Evolutionary conservation across 2,888 invertebrate species (phyloP).

Genomic region (Oeneis ivallda): DNA sequence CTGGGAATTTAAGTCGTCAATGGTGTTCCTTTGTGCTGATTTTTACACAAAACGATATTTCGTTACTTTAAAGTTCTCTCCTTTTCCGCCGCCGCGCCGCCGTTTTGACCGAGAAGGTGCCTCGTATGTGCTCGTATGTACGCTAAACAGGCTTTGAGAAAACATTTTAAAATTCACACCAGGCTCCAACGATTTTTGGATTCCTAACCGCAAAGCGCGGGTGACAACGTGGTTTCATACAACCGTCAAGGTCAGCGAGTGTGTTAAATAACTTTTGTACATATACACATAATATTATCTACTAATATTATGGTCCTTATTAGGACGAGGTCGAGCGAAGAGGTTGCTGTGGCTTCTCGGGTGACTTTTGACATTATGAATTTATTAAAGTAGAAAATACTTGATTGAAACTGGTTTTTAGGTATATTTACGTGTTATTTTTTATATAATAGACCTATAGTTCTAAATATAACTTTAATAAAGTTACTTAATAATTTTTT

Average conservation of each 20-base stretch:
- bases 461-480: too few species aligned
- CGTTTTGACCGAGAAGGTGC: not conserved
- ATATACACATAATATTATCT: not conserved
- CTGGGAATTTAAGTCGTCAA: too few species aligned
- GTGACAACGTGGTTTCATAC: constrained; percentile 32
- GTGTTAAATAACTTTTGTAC: constrained; percentile 34
- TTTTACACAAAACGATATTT: not conserved
- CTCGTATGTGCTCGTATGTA: constrained; percentile 1
- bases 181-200: constrained; percentile 22
- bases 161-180: constrained; percentile 26
- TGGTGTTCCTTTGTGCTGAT: too few species aligned
- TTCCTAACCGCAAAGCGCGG: constrained; percentile 30
- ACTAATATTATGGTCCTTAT: constrained; percentile 26
- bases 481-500: too few species aligned
- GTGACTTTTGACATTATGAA: constrained; percentile 30
- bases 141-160: not conserved
- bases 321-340: constrained; percentile 36
- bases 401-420: constrained; percentile 11
- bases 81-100: not conserved
- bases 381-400: constrained; percentile 16
- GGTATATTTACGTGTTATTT: not conserved
- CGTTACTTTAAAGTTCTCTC: not conserved
- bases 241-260: constrained; percentile 38
- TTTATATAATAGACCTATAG: constrained; percentile 1
- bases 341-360: constrained; percentile 33